Evolutionary conservation across 2,797 vertebrate genomes (phyloP), one percentile per base, ranked within the genome.

Genomic region (Otus scops): DNA sequence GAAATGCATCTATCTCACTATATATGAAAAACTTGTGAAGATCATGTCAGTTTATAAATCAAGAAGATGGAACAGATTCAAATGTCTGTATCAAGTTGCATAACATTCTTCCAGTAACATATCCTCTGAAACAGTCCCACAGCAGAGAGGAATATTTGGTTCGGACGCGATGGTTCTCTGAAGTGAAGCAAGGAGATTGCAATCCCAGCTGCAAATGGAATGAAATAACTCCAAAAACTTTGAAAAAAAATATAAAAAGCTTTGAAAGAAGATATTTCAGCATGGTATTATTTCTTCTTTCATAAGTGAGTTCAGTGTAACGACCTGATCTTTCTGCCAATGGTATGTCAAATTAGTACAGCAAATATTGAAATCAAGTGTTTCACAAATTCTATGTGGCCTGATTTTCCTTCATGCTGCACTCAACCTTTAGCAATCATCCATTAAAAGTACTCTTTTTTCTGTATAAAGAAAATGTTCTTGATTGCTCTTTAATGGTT

Each of bases 291-390:
- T 93, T 89, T 96, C 94, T 97, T 94, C 84, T 93, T 94, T 93
- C 73, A 45, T 74, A 87, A 92, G 51, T 4, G 26, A 93, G 84
- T 90, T 91, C 86, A 95, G 86, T 73, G 57, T 73, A 87, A 94
- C 0, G 15, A 97, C 70, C 74, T 86, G 73, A 91, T 89, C 93
- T 93, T 84, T 94, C 87, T 92, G 87, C 92, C 76, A 28, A 79
- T 6, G 47, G 20, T 56, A 94, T 89, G 86, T 96, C 91, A 92
- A 84, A 90, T 94, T 85, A 96, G 76, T 80, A 92, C 64, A 90
- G 75, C 3, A 86, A 96, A 95, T 92, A 96, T 6, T 50, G 88
- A 97, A 95, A 97, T 97, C 89, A 87, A 95, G 53, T 41, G 64
- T 87, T 96, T 96, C 84, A 32, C 69, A 95, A 97, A 56, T 80